Base-by-base conservation (phyloP, 2,797 vertebrate species). In the Pogonophryne albipinna region DNA sequence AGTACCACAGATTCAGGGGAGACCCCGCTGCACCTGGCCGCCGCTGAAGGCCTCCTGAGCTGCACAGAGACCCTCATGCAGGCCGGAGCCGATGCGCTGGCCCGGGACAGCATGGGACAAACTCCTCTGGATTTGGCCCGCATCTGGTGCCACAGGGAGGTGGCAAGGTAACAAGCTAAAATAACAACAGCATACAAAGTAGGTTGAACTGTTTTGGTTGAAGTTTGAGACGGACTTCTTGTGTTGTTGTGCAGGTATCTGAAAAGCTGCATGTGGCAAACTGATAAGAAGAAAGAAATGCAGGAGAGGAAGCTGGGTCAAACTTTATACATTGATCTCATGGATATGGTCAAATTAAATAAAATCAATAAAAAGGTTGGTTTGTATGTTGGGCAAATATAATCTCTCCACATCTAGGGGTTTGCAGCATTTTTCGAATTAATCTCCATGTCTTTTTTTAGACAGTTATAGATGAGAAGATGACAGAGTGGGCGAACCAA, bases 21-120 rank as follows among this genome's bases (percentile, higher is more conserved):
- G 72, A 94, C 92, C 0, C 89, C 92, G 0, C 83, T 95, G 73
- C 95, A 95, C 83, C 46, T 89, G 83, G 94, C 94, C 0, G 90
- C 89, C 38, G 76, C 91, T 9, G 81, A 89, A 61, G 95, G 93
- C 19, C 77, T 94, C 55, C 65, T 83, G 63, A 83, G 91, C n/a
- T 94, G 92, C 55, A 44, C 66, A 0, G 46, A 90, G 83, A 72
- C 70, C 5, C 89, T 95, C 0, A 75, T 94, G 55, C 62, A 81
- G 55, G 89, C 88, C 0, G 90, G 94, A 15, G 94, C 93, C 3
- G 77, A 95, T 34, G 79, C 91, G 10, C 42, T 61, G 3, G 78
- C 83, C n/a, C 63, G 1, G 51, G 93, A 95, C 82, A 50, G 2
- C 47, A 17, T 45, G 34, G 94, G 93, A 49, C 85, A 85, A 70